phyloP scores from a whole-genome alignment of 1,140 invertebrate species.

The Ostrea edulis region DNA sequence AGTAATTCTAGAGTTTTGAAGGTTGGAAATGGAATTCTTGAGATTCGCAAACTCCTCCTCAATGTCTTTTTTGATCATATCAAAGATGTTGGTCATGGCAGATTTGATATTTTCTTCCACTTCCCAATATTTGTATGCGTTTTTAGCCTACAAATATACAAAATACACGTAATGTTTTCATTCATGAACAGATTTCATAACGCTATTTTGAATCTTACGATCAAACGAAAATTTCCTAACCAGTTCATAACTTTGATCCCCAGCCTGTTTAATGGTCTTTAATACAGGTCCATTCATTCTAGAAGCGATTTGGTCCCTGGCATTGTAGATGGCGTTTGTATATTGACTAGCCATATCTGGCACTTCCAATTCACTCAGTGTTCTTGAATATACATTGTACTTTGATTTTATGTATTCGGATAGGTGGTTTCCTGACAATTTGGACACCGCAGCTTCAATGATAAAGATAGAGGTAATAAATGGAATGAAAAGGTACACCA shows the following conservation, averaged over 20 bases:
- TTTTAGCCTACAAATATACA: constrained; percentile 51
- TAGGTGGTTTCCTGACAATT: neutral
- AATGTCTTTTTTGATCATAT: constrained; percentile 50
- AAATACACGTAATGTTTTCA: neutral
- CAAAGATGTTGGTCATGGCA: constrained; percentile 41
- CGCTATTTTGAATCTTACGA: neutral
- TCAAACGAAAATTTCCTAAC: neutral
- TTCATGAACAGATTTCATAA: too few species aligned
- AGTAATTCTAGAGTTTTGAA: constrained; percentile 78
- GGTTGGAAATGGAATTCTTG: constrained; percentile 50
- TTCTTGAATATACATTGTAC: neutral
- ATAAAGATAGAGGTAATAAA: neutral
- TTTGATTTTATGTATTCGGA: constrained; percentile 15
- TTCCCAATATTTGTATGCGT: constrained; percentile 65
- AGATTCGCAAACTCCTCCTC: constrained; percentile 56
- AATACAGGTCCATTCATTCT: constrained; percentile 46
- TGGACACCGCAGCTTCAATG: neutral
- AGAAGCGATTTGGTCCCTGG: constrained; percentile 53
- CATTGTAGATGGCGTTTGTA: constrained; percentile 61
- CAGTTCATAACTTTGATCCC: constrained; percentile 50
- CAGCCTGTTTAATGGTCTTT: neutral
- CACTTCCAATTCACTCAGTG: neutral
- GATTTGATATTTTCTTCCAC: constrained; percentile 62
- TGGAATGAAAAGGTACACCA: neutral
- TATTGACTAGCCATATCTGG: constrained; percentile 42